Conservation (phyloP, 2,797 vertebrate species). For the Adelosebastes latens region DNA sequence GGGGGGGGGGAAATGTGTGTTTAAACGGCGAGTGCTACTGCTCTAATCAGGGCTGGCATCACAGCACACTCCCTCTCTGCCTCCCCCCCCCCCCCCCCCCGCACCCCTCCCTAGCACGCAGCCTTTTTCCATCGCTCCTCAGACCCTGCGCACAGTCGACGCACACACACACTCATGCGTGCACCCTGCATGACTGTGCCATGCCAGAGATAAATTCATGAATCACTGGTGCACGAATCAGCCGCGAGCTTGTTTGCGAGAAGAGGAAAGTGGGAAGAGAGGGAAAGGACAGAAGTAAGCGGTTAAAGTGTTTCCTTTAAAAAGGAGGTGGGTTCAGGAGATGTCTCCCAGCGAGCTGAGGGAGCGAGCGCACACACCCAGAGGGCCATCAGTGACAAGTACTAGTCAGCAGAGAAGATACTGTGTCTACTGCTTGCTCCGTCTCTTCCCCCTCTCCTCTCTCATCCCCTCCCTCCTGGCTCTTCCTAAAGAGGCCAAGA, state of each 20-base stretch:
- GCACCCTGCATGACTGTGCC: conserved; percentile 59
- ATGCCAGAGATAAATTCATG: conserved; percentile 74
- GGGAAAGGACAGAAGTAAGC: conserved; percentile 51
- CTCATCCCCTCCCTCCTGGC: conserved; percentile 19
- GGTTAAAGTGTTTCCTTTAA: conserved; percentile 65
- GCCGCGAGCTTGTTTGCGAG: conserved; percentile 64
- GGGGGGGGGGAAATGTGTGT: too few relatives aligned
- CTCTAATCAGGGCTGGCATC: conserved; percentile 77
- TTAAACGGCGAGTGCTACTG: conserved; percentile 68
- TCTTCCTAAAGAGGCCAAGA: conserved; percentile 54
- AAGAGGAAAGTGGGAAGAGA: conserved; percentile 37
- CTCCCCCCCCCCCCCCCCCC: background rate
- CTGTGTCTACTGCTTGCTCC: conserved; percentile 7
- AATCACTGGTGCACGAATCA: conserved; percentile 77
- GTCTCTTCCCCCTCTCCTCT: background rate
- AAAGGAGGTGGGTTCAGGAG: conserved; percentile 46
- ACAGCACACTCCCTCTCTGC: conserved; percentile 40
- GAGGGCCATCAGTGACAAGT: conserved; percentile 45
- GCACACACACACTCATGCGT: conserved; percentile 18
- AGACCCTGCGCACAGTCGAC: conserved; percentile 20
- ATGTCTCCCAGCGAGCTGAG: conserved; percentile 53
- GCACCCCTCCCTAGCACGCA: conserved; percentile 35
- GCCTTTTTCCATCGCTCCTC: conserved; percentile 63
- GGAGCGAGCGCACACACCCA: conserved; percentile 43
- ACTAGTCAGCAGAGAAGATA: conserved; percentile 48